Percentiles rank a stretch among this genome's conserved stretches.
phyloP scores from a whole-genome alignment of 1,140 invertebrate genomes.

The Zophobas atratus region DNA sequence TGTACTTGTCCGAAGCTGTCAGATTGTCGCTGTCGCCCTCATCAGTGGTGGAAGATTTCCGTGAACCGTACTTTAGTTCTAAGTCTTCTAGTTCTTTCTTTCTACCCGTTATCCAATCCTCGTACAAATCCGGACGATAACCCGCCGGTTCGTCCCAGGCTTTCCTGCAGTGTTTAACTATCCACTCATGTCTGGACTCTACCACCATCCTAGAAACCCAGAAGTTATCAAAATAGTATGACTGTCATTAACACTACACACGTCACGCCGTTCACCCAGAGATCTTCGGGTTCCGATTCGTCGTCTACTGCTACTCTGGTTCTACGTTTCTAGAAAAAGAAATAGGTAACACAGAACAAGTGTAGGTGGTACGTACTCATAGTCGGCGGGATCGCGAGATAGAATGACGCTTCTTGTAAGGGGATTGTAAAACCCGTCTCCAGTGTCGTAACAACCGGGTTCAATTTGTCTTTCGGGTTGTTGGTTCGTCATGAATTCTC shows the following conservation, averaged over 20 bases:
- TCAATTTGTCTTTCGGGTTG: constrained; percentile 61
- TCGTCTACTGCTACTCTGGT: neutral
- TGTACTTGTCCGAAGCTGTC: too few relatives aligned
- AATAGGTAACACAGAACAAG: neutral
- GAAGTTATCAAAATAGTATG: neutral
- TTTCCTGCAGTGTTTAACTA: constrained; percentile 71
- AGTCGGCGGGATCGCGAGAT: constrained; percentile 15
- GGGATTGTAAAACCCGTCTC: constrained; percentile 66
- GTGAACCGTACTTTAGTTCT: neutral
- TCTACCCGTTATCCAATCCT: constrained; percentile 68
- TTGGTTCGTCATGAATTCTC: constrained; percentile 61
- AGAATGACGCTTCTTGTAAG: constrained; percentile 52
- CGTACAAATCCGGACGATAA: constrained; percentile 69
- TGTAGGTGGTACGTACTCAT: neutral
- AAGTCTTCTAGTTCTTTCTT: constrained; percentile 21
- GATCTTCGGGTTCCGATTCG: neutral
- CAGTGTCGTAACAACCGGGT: constrained; percentile 65
- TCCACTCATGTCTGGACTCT: constrained; percentile 67
- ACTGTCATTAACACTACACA: neutral
- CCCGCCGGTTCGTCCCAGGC: constrained; percentile 67
- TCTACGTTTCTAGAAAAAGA: constrained; percentile 4
- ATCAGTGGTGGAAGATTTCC: neutral
- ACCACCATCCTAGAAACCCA: constrained; percentile 14
- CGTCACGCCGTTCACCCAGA: constrained; percentile 22
- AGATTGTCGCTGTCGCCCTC: too few relatives aligned